Percentiles rank a stretch among this genome's conserved stretches.
Conservation (phyloP, 2,113 vertebrate genomes). For the Laticauda laticaudata region DNA sequence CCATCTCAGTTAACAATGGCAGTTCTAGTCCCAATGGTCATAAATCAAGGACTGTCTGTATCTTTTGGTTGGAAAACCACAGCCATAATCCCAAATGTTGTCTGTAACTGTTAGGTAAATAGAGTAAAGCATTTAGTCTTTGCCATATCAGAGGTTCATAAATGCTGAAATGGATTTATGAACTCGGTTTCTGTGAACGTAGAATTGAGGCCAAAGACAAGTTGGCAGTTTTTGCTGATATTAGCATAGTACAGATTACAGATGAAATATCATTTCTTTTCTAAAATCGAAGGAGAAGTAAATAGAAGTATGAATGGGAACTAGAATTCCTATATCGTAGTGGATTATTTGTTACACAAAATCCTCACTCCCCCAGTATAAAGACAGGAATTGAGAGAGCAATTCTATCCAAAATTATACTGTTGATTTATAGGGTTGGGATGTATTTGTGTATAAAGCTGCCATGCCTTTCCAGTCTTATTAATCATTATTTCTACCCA, state of each 20-base stretch:
- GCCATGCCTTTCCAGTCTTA: background rate
- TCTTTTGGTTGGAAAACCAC: background rate
- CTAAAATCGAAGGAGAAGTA: background rate
- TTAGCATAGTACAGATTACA: background rate
- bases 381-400: background rate
- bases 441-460: background rate
- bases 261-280: background rate
- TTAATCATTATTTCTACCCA: background rate
- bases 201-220: background rate
- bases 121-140: background rate
- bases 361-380: background rate
- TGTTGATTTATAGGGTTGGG: background rate
- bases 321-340: background rate
- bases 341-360: background rate
- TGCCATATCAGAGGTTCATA: background rate
- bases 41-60: background rate
- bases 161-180: background rate
- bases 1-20: background rate
- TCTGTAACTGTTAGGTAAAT: background rate
- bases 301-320: background rate
- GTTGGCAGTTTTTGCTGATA: background rate
- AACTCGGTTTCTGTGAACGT: background rate
- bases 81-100: background rate
- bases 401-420: background rate
- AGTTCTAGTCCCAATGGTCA: background rate